Evolutionary conservation across 2,888 invertebrate genomes (phyloP), one percentile per base, ranked within the genome.

Genomic region (Drosophila phalerata): DNA sequence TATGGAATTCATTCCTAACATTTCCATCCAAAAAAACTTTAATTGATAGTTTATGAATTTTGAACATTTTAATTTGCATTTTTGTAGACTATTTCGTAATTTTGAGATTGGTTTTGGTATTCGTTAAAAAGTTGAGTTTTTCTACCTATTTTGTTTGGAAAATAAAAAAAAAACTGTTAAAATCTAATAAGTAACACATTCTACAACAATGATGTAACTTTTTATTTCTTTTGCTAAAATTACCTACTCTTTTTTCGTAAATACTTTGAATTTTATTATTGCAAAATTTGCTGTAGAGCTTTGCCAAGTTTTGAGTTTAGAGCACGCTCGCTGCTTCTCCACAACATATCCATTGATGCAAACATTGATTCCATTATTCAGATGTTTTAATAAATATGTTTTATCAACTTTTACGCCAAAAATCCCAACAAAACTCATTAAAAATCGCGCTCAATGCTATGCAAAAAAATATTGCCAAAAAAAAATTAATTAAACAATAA

Each of bases 371-470:
- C 19, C 52, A 49, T 56, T 42, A 65, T 42, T 49, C 49, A 76
- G 69, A 66, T 53, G 58, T 77, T 73, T 85, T 83, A 74, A 74
- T 84, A 58, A 58, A 67, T 64, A 57, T 78, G 60, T 82, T 79
- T 87, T 66, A 72, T 11, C 62, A 61, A 79, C 83, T 70, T 63
- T 74, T 85, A 67, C 73, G 84, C 77, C 69, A 28, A 45, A 45
- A 85, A 56, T 88, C 73, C 83, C 80, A 78, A 86, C 86, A 55
- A 73, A 69, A 67, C 37, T 57, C 74, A 74, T 78, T 68, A 58
- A 25, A 47, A 68, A 77, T 65, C 62, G 66, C 79, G 78, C 75
- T 64, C 63, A 79, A 77, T 67, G 73, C 60, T 49, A 64, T 63
- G 73, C 69, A 67, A 80, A 60, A 60, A 77, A 77, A 62, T 67